Evolutionary conservation across 2,113 vertebrate genomes (phyloP).

Genomic region (Solea solea): DNA sequence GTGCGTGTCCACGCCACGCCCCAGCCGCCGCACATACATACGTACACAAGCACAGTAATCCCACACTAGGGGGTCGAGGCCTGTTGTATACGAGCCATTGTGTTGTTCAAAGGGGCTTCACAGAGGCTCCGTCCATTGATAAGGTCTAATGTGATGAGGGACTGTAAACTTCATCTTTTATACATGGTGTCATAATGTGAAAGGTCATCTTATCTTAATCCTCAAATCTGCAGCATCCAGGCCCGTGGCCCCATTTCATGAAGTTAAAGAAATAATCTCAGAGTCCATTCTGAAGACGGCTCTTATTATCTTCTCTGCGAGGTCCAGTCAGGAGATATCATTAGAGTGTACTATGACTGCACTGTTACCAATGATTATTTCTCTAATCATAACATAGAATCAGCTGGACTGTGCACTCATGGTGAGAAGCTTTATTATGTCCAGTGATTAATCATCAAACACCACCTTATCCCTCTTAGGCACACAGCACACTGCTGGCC

Average conservation of each 20-base stretch:
- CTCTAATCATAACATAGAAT: conserved; percentile 75
- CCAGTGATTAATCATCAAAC: conserved; percentile 75
- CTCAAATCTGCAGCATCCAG: conserved; percentile 80
- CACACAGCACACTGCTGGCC: conserved; percentile 49
- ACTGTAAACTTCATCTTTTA: conserved; percentile 81
- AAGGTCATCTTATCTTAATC: conserved; percentile 84
- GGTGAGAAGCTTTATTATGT: conserved; percentile 77
- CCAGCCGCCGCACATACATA: conserved; percentile 28
- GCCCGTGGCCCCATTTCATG: conserved; percentile 72
- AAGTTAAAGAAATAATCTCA: conserved; percentile 81
- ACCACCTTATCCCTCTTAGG: conserved; percentile 69
- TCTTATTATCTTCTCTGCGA: conserved; percentile 72
- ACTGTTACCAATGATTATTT: conserved; percentile 76
- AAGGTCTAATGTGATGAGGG: conserved; percentile 79
- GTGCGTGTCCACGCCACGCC: conserved; percentile 35
- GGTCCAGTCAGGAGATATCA: conserved; percentile 78
- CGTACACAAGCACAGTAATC: conserved; percentile 66
- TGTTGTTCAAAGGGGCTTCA: conserved; percentile 73
- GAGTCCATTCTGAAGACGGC: conserved; percentile 73
- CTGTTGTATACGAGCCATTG: conserved; percentile 73
- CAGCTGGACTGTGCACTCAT: conserved; percentile 71
- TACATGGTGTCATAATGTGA: conserved; percentile 80
- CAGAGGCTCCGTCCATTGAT: conserved; percentile 76
- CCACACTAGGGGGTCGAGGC: conserved; percentile 71
- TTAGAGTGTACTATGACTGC: conserved; percentile 72